Evolutionary conservation across 2,797 vertebrate genomes (phyloP).

Genomic region (Brotogeris chrysoptera): DNA sequence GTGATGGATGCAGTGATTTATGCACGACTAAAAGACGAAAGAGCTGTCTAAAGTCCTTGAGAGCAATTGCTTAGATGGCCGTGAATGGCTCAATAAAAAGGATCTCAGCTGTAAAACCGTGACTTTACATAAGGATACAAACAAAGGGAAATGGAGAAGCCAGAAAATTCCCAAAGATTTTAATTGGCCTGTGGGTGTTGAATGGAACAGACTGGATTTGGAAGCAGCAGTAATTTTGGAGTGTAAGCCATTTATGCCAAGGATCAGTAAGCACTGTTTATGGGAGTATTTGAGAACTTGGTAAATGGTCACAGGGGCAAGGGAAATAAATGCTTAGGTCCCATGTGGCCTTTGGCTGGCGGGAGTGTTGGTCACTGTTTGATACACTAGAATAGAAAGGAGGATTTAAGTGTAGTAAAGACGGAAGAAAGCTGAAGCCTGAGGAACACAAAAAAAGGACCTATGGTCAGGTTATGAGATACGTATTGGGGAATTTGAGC

Average conservation of each 20-base stretch:
- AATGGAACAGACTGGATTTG: neutral
- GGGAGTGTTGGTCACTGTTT: neutral
- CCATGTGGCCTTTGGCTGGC: neutral
- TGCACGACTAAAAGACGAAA: neutral
- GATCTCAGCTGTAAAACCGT: neutral
- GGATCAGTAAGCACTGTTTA: neutral
- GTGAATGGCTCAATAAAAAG: neutral
- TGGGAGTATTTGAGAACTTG: neutral
- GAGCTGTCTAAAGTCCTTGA: neutral
- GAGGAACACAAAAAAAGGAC: neutral
- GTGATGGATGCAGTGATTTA: neutral
- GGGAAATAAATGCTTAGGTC: neutral
- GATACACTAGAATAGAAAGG: neutral
- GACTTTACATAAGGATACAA: neutral
- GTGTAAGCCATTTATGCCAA: neutral
- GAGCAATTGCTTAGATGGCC: neutral
- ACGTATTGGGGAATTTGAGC: neutral
- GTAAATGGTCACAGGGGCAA: neutral
- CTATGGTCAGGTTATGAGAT: neutral
- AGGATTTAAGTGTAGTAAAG: neutral
- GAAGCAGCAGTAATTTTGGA: neutral
- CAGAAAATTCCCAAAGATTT: neutral
- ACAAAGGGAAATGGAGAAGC: neutral
- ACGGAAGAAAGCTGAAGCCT: neutral
- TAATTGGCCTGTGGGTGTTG: neutral